Conservation (phyloP, 2,888 invertebrate genomes). For the Trachelus troglodyta region DNA sequence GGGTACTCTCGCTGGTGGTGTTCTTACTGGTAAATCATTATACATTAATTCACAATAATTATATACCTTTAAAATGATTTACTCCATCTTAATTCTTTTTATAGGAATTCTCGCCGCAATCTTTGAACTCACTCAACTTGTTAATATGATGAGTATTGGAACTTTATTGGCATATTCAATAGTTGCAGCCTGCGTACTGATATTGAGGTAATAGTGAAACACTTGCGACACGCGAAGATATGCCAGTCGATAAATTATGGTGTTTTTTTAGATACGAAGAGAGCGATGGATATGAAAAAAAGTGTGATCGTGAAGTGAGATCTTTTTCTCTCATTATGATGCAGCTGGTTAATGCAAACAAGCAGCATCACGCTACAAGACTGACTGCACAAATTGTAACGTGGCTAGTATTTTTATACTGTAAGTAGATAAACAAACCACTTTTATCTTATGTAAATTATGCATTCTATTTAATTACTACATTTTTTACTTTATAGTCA, state of each 20-base stretch:
- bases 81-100: constrained; percentile 36
- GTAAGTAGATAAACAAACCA: constrained; percentile 50
- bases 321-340: constrained; percentile 45
- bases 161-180: constrained; percentile 89
- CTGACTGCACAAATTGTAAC: constrained; percentile 66
- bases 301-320: constrained; percentile 51
- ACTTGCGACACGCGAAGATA: neutral
- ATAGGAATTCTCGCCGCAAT: constrained; percentile 82
- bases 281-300: constrained; percentile 61
- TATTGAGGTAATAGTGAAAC: constrained; percentile 74
- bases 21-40: constrained; percentile 72
- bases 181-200: constrained; percentile 86
- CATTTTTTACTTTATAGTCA: constrained; percentile 19
- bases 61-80: neutral
- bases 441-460: constrained; percentile 5
- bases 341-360: constrained; percentile 65
- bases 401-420: constrained; percentile 62
- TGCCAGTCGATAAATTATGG: neutral
- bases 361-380: constrained; percentile 64
- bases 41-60: neutral
- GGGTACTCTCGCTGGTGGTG: constrained; percentile 79
- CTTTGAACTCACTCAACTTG: constrained; percentile 84
- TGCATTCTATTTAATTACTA: neutral
- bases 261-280: constrained; percentile 61
- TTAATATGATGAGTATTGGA: constrained; percentile 93